Evolutionary conservation across 2,888 invertebrate species (phyloP), one percentile per base, ranked within the genome.

Genomic region (Tetropium fuscum): DNA sequence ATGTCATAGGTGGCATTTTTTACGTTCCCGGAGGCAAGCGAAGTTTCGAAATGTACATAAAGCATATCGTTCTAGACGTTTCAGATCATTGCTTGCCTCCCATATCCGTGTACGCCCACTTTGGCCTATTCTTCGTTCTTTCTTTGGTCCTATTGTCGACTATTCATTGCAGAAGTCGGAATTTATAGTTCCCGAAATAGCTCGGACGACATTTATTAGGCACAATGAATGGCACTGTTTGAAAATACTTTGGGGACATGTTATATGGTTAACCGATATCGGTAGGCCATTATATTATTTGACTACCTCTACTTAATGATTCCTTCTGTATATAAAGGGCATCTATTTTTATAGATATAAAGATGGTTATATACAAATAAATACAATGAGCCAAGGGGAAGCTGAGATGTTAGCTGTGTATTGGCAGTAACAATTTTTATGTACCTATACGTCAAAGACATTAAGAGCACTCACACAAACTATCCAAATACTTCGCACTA

Each of bases 191-290:
- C 53, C 60, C 60, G 54, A 66, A 70, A 70, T 69, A 67, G 71
- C 55, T 67, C 61, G 68, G 68, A 71, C 71, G 74, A 76, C 75
- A 76, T 75, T 73, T 75, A 74, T 73, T 72, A 69, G 67, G 63
- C 60, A 69, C 64, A 71, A 72, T 72, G 74, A 74, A 72, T 69
- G 65, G 69, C 62, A 70, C 53, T 73, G 73, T 74, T 73, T 72
- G 72, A 57, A 69, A 69, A 72, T 73, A 73, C 70, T 70, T 63
- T 41, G 62, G 58, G 48, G 54, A 57, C 68, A 59, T 66, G 64
- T 67, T 69, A 63, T 67, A 64, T 66, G 77, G 76, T 75, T 76
- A 77, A 75, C 75, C 74, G 71, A 72, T 74, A 74, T 72, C 71
- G 69, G 63, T 49, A 53, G 40, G 58, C 66, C 64, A 66, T 70